Evolutionary conservation across 2,113 vertebrate genomes (phyloP), one percentile per base, ranked within the genome.

Genomic region (Tragulus kanchil): DNA sequence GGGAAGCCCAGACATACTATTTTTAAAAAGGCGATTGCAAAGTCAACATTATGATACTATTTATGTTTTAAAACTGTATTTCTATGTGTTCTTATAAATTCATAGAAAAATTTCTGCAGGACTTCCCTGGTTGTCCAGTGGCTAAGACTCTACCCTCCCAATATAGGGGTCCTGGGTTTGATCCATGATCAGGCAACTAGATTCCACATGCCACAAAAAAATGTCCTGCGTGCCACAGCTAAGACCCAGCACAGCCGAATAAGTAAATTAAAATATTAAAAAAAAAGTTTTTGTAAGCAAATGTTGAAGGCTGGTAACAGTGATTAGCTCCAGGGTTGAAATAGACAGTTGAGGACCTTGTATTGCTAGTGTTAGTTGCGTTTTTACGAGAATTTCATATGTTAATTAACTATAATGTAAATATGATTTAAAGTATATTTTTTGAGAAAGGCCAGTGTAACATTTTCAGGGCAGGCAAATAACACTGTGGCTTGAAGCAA

Each of bases 401-500:
- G 82, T 82, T 89, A 31, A 73, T 59, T 83, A 65, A 71, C 81
- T 62, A 23, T 82, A 83, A 82, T 71, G 23, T 85, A 95, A 96
- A 87, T 83, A 87, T 45, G 65, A 92, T 75, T 95, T 90, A 77
- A 94, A 89, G 54, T 78, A 26, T 67, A 79, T 77, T 14, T 36
- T 36, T 36, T 45, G 6, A 21, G 64, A 96, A 94, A 92, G 56
- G 50, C 92, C 45, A 65, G 7, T 45, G 48, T 89, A 79, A 84
- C 62, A 95, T 87, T 96, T 96, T 90, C 45, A 77, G 26, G 62
- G 28, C 16, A 82, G 52, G 67, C 56, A 69, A 88, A 90, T 91
- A 88, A 85, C 25, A 90, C 17, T 90, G 87, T 95, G 58, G 13
- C 77, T 90, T 85, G 36, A 93, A 81, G 14, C 36, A 77, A 93